Percentiles rank a stretch among this genome's conserved stretches.
Conservation (phyloP, 2,797 vertebrate species). For the Paratrypauchen microcephalus region DNA sequence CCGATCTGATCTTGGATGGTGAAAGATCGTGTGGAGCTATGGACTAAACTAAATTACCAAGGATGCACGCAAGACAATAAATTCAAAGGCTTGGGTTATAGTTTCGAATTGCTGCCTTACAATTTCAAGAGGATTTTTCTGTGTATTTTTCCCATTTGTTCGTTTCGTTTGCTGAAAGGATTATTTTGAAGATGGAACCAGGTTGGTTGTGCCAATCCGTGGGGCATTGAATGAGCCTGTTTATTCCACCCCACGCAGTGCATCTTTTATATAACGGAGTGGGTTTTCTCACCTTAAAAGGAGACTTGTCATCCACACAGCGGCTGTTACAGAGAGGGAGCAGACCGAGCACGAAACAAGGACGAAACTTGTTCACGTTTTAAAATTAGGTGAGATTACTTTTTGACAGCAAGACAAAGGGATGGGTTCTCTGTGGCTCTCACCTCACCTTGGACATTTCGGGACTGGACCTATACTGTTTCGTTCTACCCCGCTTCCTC, state of each 20-base stretch:
- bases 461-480: conserved; percentile 40
- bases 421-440: conserved; percentile 50
- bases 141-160: conserved; percentile 23
- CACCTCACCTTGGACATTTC: conserved; percentile 53
- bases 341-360: conserved; percentile 44
- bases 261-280: conserved; percentile 73
- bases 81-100: conserved; percentile 45
- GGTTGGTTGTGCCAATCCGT: conserved; percentile 47
- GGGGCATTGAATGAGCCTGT: conserved; percentile 49
- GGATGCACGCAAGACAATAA: conserved; percentile 59
- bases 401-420: conserved; percentile 56
- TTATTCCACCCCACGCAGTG: conserved; percentile 58
- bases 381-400: conserved; percentile 40
- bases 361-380: conserved; percentile 35
- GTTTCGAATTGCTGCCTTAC: conserved; percentile 21
- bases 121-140: conserved; percentile 21
- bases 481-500: conserved; percentile 50
- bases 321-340: conserved; percentile 44
- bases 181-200: conserved; percentile 42
- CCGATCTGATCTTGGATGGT: conserved; percentile 35
- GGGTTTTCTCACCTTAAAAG: conserved; percentile 84
- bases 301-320: conserved; percentile 64
- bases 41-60: conserved; percentile 54
- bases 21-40: conserved; percentile 22
- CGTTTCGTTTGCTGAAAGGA: conserved; percentile 27